Base-by-base conservation (phyloP, 2,888 invertebrate genomes). In the Stenichneumon culpator region DNA sequence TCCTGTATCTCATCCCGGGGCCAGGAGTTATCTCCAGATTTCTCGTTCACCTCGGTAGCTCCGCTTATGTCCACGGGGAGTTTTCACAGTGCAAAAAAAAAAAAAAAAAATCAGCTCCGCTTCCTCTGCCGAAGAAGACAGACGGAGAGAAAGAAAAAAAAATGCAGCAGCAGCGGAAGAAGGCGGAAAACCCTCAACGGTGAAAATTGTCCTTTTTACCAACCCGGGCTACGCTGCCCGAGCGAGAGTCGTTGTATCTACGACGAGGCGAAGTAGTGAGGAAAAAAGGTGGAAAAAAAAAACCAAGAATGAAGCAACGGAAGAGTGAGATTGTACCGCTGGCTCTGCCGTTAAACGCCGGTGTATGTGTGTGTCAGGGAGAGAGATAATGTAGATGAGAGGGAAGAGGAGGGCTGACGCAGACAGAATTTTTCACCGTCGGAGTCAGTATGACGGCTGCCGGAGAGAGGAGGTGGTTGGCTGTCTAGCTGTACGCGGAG, bases 341-440 rank as follows among this genome's bases (percentile, higher is more conserved):
- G 60, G 44, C 60, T 70, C 47, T 70, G 79, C 54, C 69, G 78
- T 47, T 57, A 82, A 75, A 79, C 52, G 39, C 44, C 25, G 9
- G 44, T 52, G 25, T 39, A 22, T 63, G 47, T 6, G 63, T 39
- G 32, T 52, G 47, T 6, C 50, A 63, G 50, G 16, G 39, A 47
- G 60, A 50, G 50, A 65, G 67, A 80, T 63, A 70, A 83, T 80
- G 82, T 68, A 81, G 83, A 84, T 83, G 79, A 82, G 82, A 50
- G 36, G 78, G 69, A 2, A 32, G 28, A n/a, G 67, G 68, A 72
- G 79, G 60, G 86, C 84, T 84, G 86, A 84, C 75, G 77, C 73
- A 63, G 83, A 74, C 73, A 54, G 81, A 81, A 83, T 83, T 83
- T 83, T 86, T 83, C 86, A 83, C 69, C 86, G 86, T 86, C 81